A percentile compares a stretch with the other conserved stretches of the same genome.
Evolutionary conservation across 2,113 vertebrate genomes (phyloP).

Genomic region (Microtus montanus): DNA sequence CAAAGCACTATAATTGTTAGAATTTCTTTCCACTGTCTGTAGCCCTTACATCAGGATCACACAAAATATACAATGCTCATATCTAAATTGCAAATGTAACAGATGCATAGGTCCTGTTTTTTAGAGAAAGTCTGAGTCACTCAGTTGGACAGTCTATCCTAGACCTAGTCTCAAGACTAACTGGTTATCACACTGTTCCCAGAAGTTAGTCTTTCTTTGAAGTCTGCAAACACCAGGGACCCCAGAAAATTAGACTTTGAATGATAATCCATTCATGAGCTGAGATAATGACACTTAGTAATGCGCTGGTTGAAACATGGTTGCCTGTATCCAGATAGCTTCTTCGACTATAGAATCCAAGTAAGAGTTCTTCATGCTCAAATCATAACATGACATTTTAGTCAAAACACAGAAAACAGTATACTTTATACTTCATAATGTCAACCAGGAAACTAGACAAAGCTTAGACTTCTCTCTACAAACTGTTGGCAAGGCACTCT

Average conservation of each 20-base stretch:
- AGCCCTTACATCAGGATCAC: background rate
- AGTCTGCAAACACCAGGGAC: background rate
- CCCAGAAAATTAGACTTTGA: background rate
- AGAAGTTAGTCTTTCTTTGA: background rate
- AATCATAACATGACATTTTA: background rate
- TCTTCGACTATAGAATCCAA: background rate
- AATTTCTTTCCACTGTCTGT: background rate
- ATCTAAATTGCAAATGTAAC: background rate
- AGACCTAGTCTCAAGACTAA: background rate
- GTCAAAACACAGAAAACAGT: background rate
- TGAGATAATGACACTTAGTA: background rate
- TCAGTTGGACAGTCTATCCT: background rate
- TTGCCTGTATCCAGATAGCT: background rate
- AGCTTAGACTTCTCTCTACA: background rate
- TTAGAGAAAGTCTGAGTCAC: background rate
- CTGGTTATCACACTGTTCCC: background rate
- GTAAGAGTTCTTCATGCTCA: background rate
- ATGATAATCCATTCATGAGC: fast-evolving
- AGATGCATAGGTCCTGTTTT: background rate
- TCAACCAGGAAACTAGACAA: background rate
- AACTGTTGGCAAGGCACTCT: background rate
- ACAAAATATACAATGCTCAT: background rate
- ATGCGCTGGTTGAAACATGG: background rate
- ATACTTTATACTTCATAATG: background rate
- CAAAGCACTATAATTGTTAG: background rate